Evolutionary conservation across 1,140 invertebrate species (phyloP).

Genomic region (Aphaenogaster rudis): DNA sequence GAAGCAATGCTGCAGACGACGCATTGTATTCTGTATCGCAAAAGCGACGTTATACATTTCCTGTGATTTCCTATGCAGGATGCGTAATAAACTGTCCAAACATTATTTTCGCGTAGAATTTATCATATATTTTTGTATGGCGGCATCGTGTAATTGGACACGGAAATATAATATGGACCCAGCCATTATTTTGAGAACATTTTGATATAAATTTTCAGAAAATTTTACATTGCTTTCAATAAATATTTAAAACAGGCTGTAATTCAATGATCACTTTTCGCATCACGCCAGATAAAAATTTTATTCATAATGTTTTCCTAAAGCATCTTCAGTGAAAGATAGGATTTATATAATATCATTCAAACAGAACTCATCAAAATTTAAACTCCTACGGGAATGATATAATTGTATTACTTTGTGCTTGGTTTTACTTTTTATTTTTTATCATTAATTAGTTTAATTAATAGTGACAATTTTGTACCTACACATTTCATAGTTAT

Average conservation of each 20-base stretch:
- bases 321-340: background rate
- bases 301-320: background rate
- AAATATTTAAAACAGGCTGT: background rate
- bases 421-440: background rate
- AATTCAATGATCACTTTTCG: background rate
- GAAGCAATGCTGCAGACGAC: background rate
- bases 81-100: conserved; percentile 10
- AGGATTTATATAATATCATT: background rate
- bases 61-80: background rate
- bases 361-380: background rate
- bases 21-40: background rate
- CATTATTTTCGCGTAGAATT: background rate
- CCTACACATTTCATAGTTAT: background rate
- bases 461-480: background rate
- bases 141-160: background rate
- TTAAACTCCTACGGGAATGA: background rate
- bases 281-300: background rate
- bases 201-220: background rate
- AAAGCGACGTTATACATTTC: background rate
- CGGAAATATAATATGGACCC: background rate
- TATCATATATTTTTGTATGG: background rate
- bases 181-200: background rate
- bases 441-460: background rate
- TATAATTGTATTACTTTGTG: background rate
- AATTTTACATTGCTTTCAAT: background rate